Evolutionary conservation across 2,113 vertebrate genomes (phyloP), one percentile per base, ranked within the genome.

Genomic region (Poecilia latipinna): DNA sequence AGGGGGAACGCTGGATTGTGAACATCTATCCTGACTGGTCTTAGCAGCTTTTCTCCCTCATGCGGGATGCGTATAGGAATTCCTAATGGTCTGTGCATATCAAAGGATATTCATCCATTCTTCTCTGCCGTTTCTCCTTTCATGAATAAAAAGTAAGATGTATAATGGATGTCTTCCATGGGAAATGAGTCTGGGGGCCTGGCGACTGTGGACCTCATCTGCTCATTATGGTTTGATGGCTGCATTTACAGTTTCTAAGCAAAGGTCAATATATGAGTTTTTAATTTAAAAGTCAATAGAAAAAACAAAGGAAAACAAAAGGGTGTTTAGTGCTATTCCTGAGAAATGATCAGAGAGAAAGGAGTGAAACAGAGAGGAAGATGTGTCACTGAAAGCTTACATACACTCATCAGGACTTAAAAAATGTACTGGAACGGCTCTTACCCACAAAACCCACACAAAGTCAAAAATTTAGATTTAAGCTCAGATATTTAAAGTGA

Each of bases 31-130:
- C 70, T 78, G 39, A 22, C 66, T 80, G 66, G 48, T 74, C 87
- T 79, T 82, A 64, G 75, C 79, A 76, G 72, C 69, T 57, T 79
- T 85, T 75, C 82, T 83, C 72, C 68, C 78, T 83, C 24, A 64
- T 75, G 79, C 64, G 68, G 75, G 42, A 74, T 74, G 70, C 68
- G 66, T 78, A 65, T 37, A 79, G 73, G 83, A 84, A 64, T 77
- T 37, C 48, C 69, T 68, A 77, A 37, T 68, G 66, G 72, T 33
- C 51, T 31, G 32, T 80, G 70, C 62, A 73, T 78, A 86, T 82
- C 48, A 75, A 72, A 68, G 51, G 66, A 78, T 72, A 75, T 81
- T 74, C 28, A 72, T 82, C 54, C 28, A 72, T 77, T 80, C 73
- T 77, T 35, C 48, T 74, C 11, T 31, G 66, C 61, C 62, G 63